These are phyloP conservation scores for Gryon sp. DNA, from an alignment of 1,140 invertebrate genomes.

Conservation along the genomic window DNA sequence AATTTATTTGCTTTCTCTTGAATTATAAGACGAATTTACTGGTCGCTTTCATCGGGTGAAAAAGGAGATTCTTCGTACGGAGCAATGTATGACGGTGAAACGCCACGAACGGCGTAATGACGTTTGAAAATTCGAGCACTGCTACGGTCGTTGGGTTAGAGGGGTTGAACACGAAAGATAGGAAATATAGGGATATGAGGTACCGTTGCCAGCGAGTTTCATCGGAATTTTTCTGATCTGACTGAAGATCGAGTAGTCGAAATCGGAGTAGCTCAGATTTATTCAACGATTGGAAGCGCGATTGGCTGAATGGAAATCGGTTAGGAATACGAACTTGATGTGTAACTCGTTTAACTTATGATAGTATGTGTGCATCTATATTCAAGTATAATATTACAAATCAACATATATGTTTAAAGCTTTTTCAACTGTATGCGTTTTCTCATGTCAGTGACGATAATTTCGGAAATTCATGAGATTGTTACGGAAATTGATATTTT, in stretches of 20 bases:
- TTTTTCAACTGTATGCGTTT: neutral
- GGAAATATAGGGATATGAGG: slow-evolving; percentile 50
- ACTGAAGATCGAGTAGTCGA: slow-evolving; percentile 52
- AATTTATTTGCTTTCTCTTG: slow-evolving; percentile 51
- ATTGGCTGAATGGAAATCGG: slow-evolving; percentile 66
- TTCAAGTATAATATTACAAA: no score
- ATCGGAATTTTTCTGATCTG: slow-evolving; percentile 40
- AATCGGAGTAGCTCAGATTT: slow-evolving; percentile 63
- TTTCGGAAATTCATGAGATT: slow-evolving; percentile 3
- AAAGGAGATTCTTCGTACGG: slow-evolving; percentile 10
- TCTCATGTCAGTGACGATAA: no score
- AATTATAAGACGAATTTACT: slow-evolving; percentile 41
- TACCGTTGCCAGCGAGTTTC: slow-evolving; percentile 28
- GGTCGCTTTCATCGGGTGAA: slow-evolving; percentile 39
- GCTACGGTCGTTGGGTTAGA: no score
- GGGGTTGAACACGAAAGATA: slow-evolving; percentile 27
- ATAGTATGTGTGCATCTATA: slow-evolving; percentile 25
- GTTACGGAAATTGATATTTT: slow-evolving; percentile 1
- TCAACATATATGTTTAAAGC: no score
- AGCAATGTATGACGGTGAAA: slow-evolving; percentile 24
- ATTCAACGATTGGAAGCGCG: slow-evolving; percentile 66
- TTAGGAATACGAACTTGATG: slow-evolving; percentile 49
- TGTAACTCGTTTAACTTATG: slow-evolving; percentile 57
- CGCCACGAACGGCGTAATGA: slow-evolving; percentile 42
- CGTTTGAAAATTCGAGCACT: slow-evolving; percentile 52